Evolutionary conservation across 2,888 invertebrate genomes (phyloP), one percentile per base, ranked within the genome.

Genomic region (Brachyptera risi): DNA sequence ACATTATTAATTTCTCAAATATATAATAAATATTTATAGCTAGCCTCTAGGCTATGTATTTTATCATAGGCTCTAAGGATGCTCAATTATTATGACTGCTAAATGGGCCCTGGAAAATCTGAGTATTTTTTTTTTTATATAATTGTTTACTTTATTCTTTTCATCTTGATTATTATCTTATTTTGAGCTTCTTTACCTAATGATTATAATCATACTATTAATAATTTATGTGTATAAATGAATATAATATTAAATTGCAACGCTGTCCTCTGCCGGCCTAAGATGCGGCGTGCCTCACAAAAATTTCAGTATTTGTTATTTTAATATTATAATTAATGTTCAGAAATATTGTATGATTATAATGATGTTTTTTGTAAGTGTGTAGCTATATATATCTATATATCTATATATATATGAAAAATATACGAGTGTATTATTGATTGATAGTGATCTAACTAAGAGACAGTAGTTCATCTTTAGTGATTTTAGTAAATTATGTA

Each of bases 291-390:
- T 66, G 67, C 66, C 66, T 67, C 66, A 65, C 63, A 62, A 62
- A 65, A 65, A 62, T 61, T 67, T 66, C 67, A 67, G 67, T 67
- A 67, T 67, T 66, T 67, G 65, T 65, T 66, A 62, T 65, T 63
- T 59, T 63, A 57, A 60, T 60, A 62, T 63, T 63, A 60, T 47
- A 60, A 65, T 64, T 61, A 59, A 62, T 65, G 65, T 64, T 65
- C 60, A 49, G 59, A 64, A 63, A 63, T 51, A 63, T 65, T 65
- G 61, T 65, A 61, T 65, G 50, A 63, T 65, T 65, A 65, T 54
- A 54, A 54, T 35, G 54, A 54, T 54, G 54, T 63, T 64, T 67
- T 65, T 65, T 61, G 62, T 64, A 63, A 63, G 61, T 66, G 65
- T 66, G 63, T 67, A 67, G 66, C 50, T 66, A 60, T 65, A 65